Conservation (phyloP, 2,797 vertebrate genomes). For the Borostomias antarcticus region DNA sequence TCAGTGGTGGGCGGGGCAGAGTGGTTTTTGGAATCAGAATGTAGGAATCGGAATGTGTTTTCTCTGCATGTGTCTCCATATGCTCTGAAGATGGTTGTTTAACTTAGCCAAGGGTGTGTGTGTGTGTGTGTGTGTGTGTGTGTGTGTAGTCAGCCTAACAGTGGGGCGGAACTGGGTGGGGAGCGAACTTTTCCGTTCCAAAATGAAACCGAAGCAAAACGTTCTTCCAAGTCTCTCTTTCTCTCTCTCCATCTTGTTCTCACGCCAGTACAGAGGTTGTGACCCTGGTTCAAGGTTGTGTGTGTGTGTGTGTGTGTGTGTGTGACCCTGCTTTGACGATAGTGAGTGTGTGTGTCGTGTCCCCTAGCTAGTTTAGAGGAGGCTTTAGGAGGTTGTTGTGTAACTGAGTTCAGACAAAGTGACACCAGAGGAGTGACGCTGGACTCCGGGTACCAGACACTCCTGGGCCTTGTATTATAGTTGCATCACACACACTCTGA, state of each 20-base stretch:
- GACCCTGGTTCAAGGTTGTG: background rate
- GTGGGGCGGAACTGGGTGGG: background rate
- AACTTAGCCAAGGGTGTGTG: conserved; percentile 11
- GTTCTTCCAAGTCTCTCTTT: background rate
- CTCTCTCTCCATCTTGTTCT: background rate
- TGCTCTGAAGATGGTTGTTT: conserved; percentile 32
- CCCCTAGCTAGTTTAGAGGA: too few species aligned
- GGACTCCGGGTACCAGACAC: background rate
- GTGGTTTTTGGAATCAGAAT: conserved; percentile 1
- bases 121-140: background rate
- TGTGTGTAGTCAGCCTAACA: background rate
- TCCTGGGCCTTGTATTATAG: background rate
- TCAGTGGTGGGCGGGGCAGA: conserved; percentile 31
- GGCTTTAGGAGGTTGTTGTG: too few species aligned
- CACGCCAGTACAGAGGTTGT: too few species aligned
- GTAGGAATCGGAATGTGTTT: conserved; percentile 13
- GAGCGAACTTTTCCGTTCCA: background rate
- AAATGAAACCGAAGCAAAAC: background rate
- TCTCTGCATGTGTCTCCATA: conserved; percentile 23
- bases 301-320: background rate
- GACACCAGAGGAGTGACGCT: too few species aligned
- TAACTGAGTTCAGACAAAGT: too few species aligned
- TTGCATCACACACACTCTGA: rapidly evolving
- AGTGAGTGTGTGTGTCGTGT: too few species aligned
- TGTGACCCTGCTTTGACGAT: too few species aligned